Conservation (phyloP, 2,113 vertebrate genomes). For the Cyphomyrus discorhynchus region DNA sequence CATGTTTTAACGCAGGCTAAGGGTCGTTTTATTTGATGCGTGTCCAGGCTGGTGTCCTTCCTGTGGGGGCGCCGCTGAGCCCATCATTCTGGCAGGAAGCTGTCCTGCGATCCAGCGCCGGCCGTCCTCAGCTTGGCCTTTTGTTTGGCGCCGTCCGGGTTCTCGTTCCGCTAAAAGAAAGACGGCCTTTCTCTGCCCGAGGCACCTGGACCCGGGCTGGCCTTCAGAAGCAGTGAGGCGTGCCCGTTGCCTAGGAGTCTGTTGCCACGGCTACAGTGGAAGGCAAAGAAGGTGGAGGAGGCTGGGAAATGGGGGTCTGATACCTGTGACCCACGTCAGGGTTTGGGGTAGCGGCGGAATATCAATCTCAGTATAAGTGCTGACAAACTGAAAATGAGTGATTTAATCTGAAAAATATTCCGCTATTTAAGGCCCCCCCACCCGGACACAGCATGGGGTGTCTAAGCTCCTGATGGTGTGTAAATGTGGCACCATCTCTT, state of each 20-base stretch:
- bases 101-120: background rate
- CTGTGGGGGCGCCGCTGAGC: background rate
- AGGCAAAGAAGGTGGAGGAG: background rate
- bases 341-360: background rate
- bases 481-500: background rate
- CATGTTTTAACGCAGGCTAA: background rate
- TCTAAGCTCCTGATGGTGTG: background rate
- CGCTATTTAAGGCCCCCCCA: background rate
- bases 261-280: background rate
- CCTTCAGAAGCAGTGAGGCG: background rate
- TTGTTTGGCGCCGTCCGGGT: background rate
- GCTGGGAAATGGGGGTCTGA: background rate
- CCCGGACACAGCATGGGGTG: background rate
- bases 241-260: background rate
- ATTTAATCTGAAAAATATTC: background rate
- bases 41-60: background rate
- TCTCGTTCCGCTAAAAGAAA: background rate
- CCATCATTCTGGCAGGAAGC: background rate
- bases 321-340: background rate
- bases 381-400: background rate
- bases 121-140: background rate
- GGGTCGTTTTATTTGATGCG: background rate
- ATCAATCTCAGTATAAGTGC: background rate
- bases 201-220: background rate
- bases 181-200: background rate